A percentile compares a stretch with the other conserved stretches of the same genome.
Conservation (phyloP, 2,888 invertebrate species). For the Dascillus cervinus region DNA sequence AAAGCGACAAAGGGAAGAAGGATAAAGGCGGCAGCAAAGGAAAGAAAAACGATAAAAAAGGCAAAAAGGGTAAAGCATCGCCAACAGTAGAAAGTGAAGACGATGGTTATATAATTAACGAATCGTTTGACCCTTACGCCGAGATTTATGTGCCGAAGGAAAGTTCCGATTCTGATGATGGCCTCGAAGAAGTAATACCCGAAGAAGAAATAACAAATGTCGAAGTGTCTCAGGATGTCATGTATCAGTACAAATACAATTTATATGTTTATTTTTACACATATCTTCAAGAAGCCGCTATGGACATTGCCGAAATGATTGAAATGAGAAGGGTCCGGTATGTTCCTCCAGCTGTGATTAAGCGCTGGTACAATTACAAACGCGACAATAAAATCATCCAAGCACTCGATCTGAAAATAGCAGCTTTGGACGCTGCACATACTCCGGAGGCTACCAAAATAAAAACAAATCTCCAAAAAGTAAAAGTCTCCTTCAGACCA, state of each 20-base stretch:
- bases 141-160: slow-evolving; percentile 1
- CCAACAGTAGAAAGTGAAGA: slow-evolving; percentile 7
- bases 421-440: too few relatives aligned
- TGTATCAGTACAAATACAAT: slow-evolving; percentile 8
- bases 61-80: slow-evolving; percentile 3
- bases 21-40: slow-evolving; percentile 9
- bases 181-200: slow-evolving; percentile 2
- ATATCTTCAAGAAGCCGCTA: slow-evolving; percentile 12
- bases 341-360: slow-evolving; percentile 10
- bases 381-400: too few relatives aligned
- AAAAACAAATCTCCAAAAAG: too few relatives aligned
- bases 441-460: too few relatives aligned
- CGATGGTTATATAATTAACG: slow-evolving; percentile 8
- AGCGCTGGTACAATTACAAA: too few relatives aligned
- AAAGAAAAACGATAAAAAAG: slow-evolving; percentile 8
- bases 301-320: slow-evolving; percentile 14
- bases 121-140: slow-evolving; percentile 12
- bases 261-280: slow-evolving; percentile 15
- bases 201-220: too few relatives aligned
- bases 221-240: slow-evolving; percentile 3
- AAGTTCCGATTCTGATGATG: too few relatives aligned
- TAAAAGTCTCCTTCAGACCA: too few relatives aligned
- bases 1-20: slow-evolving; percentile 3
- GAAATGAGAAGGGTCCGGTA: slow-evolving; percentile 11
- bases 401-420: too few relatives aligned